phyloP scores from a whole-genome alignment of 2,888 invertebrate species.

The Pycnomerus fuliginosus region DNA sequence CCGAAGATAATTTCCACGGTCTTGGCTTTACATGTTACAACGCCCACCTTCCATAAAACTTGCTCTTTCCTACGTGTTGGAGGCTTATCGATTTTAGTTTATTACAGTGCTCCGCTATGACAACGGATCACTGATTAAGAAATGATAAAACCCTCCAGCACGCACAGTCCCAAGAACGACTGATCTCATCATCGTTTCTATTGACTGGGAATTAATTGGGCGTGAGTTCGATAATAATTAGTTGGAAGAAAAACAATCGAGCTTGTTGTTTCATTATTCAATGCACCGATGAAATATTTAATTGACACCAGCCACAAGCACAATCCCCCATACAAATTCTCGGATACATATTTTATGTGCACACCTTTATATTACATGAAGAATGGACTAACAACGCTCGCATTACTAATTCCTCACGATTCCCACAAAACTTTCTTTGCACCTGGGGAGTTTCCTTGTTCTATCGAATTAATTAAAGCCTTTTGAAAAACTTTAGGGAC shows the following conservation, averaged over 20 bases:
- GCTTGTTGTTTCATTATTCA: constrained; percentile 13
- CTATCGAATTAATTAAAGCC: no score
- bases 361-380: constrained; percentile 15
- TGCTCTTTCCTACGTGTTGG: constrained; percentile 7
- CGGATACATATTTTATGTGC: constrained; percentile 12
- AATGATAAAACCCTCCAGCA: constrained; percentile 11
- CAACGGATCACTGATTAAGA: constrained; percentile 18
- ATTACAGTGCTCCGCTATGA: constrained; percentile 19
- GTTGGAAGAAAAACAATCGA: constrained; percentile 16
- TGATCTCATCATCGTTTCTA: constrained; percentile 10
- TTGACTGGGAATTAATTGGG: constrained; percentile 18
- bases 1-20: constrained; percentile 19
- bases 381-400: constrained; percentile 12
- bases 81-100: constrained; percentile 20
- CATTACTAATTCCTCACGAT: constrained; percentile 18
- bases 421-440: constrained; percentile 9
- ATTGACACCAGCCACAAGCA: constrained; percentile 9
- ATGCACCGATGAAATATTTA: constrained; percentile 11
- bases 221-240: constrained; percentile 20
- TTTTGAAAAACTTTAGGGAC: no score
- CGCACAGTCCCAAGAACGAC: constrained; percentile 14
- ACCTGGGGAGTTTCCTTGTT: no score
- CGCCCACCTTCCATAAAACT: constrained; percentile 13
- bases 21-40: constrained; percentile 14
- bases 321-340: constrained; percentile 12